Evolutionary conservation across 2,888 invertebrate genomes (phyloP).

Genomic region (Drosophila colorata): DNA sequence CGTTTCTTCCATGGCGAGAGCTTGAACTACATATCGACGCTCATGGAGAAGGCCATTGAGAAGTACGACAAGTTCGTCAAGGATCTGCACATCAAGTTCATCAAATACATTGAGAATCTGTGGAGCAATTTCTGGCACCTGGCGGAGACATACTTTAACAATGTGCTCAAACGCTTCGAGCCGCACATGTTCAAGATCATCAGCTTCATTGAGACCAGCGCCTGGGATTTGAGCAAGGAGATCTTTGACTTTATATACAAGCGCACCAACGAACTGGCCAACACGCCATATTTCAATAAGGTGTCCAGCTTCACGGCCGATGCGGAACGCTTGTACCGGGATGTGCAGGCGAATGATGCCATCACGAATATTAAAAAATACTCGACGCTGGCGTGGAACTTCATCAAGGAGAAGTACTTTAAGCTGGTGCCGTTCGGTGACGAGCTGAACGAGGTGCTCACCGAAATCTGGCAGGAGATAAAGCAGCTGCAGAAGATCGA

Average conservation of each 20-base stretch:
- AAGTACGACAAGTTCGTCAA: constrained; percentile 93
- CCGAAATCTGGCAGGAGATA: constrained; percentile 88
- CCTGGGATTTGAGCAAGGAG: constrained; percentile 91
- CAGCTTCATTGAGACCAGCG: constrained; percentile 91
- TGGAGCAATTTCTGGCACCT: constrained; percentile 90
- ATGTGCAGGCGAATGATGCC: constrained; percentile 91
- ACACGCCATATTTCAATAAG: constrained; percentile 92
- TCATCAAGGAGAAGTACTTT: constrained; percentile 89
- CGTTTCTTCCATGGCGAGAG: constrained; percentile 91
- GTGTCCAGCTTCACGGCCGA: constrained; percentile 93
- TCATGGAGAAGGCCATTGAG: constrained; percentile 89
- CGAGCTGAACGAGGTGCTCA: constrained; percentile 88
- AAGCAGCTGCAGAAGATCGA: constrained; percentile 88
- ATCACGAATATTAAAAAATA: constrained; percentile 93
- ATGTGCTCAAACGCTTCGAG: constrained; percentile 90
- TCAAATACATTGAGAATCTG: constrained; percentile 90
- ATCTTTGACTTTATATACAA: constrained; percentile 92
- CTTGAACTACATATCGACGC: constrained; percentile 89
- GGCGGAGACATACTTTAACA: constrained; percentile 90
- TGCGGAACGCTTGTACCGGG: constrained; percentile 91
- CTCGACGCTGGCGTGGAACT: constrained; percentile 88
- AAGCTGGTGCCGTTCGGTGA: constrained; percentile 89
- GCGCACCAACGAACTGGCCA: constrained; percentile 91
- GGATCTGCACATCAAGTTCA: constrained; percentile 89
- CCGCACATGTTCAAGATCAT: constrained; percentile 91